Conservation (phyloP, 2,797 vertebrate genomes). For the Coreius guichenoti region DNA sequence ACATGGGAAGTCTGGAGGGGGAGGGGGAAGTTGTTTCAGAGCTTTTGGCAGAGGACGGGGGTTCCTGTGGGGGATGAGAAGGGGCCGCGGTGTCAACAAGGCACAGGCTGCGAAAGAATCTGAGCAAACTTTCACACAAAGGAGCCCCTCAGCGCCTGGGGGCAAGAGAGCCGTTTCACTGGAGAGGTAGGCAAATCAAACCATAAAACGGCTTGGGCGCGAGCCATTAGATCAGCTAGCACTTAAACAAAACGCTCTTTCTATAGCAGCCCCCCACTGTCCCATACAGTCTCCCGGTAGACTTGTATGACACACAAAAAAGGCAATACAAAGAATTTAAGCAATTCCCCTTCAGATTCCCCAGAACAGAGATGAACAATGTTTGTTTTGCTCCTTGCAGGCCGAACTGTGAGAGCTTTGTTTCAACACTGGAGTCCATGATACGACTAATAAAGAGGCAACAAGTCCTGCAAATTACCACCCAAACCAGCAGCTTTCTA, state of each 20-base stretch:
- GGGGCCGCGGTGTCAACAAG: constrained; percentile 73
- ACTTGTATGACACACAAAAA: constrained; percentile 41
- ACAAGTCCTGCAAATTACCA: constrained; percentile 63
- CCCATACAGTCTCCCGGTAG: constrained; percentile 46
- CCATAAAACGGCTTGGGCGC: constrained; percentile 70
- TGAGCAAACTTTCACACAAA: constrained; percentile 76
- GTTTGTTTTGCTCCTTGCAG: constrained; percentile 71
- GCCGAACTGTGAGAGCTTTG: constrained; percentile 34
- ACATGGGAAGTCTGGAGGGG: constrained; percentile 47
- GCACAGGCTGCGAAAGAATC: constrained; percentile 69
- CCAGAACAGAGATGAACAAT: constrained; percentile 60
- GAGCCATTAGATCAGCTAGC: constrained; percentile 65
- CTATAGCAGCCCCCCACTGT: constrained; percentile 56
- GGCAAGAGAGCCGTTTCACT: constrained; percentile 69
- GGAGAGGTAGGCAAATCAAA: constrained; percentile 74
- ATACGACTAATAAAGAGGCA: constrained; percentile 38
- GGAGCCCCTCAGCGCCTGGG: constrained; percentile 66
- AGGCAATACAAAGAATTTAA: not conserved
- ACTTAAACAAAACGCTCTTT: constrained; percentile 77
- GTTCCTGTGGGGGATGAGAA: constrained; percentile 58
- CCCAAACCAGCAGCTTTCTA: constrained; percentile 4
- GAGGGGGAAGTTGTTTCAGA: constrained; percentile 32
- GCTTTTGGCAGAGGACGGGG: constrained; percentile 43
- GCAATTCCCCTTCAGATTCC: constrained; percentile 16
- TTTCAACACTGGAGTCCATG: not conserved